Base-by-base conservation (phyloP, 2,797 vertebrate species). In the Ispidina lecontei region DNA sequence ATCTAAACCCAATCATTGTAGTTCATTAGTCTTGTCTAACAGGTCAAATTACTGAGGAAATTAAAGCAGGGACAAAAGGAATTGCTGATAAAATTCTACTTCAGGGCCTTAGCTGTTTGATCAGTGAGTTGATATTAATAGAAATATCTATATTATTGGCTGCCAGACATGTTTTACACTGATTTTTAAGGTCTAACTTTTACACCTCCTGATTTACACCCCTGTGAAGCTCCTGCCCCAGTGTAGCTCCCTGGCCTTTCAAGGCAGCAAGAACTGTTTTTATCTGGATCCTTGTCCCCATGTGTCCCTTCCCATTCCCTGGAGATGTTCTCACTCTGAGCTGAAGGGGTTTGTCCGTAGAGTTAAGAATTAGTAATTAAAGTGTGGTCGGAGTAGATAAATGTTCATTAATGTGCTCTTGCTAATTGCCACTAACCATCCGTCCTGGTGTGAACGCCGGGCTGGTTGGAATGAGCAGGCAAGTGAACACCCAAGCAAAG, bases 1-100 rank as follows among this genome's bases (percentile, higher is more conserved):
- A 87, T 81, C 84, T 89, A 59, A 89, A 83, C 62, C 7, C 67
- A 58, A 49, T 65, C 52, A 76, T 75, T 91, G 41, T 62, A 92
- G 78, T 84, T 94, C 89, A 87, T 91, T 70, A 33, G 35, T 35
- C 89, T 88, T 60, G 87, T 84, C 83, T 78, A 81, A 52, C 1
- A 8, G 84, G 82, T 81, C 92, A 63, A 55, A 91, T 78, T 49
- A 78, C 76, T 39, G 31, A 12, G 74, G 84, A 84, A 90, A 67
- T 64, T 37, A 80, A 83, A 86, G 73, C 76, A 93, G 84, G 73
- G 29, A 81, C 6, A 37, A 59, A 86, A 74, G 11, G 59, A 74
- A 33, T 31, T 39, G 79, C 84, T 87, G 84, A 70, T 49, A 46
- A 19, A 58, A 51, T 10, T 74, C 6, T 39, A 74, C 58, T 72